Percentiles rank a stretch among this genome's conserved stretches.
phyloP scores from a whole-genome alignment of 2,113 vertebrate genomes.

The Buteo buteo region DNA sequence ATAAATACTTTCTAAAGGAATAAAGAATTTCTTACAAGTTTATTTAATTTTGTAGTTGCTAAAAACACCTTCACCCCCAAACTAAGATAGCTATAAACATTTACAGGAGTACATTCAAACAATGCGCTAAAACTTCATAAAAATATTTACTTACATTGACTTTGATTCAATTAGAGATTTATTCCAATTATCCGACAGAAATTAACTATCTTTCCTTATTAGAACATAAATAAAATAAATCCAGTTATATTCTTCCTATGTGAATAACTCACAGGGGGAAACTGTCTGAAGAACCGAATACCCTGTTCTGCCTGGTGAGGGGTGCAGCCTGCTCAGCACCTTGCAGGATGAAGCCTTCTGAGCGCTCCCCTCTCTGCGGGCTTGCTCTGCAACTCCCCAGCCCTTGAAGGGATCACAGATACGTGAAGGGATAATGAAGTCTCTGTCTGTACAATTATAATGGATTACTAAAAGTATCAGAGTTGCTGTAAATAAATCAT shows the following conservation, averaged over 20 bases:
- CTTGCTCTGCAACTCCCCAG: background rate
- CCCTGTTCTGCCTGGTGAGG: background rate
- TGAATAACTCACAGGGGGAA: background rate
- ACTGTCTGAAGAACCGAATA: background rate
- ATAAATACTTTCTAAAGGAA: background rate
- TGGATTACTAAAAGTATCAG: slow-evolving; percentile 30
- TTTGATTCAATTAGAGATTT: slow-evolving; percentile 21
- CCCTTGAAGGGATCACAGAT: background rate
- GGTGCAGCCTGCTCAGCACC: background rate
- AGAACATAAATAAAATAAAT: slow-evolving; percentile 12
- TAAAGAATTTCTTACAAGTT: background rate
- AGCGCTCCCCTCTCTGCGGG: background rate
- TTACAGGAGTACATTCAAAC: background rate
- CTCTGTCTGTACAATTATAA: slow-evolving; percentile 41
- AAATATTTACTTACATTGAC: background rate
- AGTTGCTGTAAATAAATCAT: slow-evolving; percentile 58
- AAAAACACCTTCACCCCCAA: background rate
- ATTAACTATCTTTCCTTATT: slow-evolving; percentile 1
- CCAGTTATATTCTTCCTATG: background rate
- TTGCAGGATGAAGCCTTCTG: background rate
- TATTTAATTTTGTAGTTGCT: background rate
- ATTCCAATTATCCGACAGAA: background rate
- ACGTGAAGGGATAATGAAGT: background rate
- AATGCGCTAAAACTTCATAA: background rate
- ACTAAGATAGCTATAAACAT: background rate